phyloP scores from a whole-genome alignment of 2,888 invertebrate genomes.

The Sminthurides aquaticus region DNA sequence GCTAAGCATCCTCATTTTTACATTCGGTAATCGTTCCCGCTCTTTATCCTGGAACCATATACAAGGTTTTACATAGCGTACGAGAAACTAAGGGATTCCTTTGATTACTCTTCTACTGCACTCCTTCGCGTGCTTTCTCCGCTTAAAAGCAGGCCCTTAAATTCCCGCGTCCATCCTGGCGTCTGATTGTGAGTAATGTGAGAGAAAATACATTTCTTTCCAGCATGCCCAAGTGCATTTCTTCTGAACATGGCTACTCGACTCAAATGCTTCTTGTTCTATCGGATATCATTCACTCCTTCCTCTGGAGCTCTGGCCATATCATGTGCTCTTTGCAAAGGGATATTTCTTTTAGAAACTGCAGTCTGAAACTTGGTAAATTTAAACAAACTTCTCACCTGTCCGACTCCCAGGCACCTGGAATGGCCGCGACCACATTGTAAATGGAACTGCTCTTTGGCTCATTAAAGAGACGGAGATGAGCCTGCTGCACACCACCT shows the following conservation, averaged over 20 bases:
- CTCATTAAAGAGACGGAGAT: constrained; percentile 41
- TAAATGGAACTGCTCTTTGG: constrained; percentile 33
- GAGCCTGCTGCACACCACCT: constrained; percentile 28
- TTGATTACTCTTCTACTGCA: neutral
- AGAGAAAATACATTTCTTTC: neutral
- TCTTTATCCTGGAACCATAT: too few relatives aligned
- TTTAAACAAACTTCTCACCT: constrained; percentile 40
- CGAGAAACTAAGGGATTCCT: neutral
- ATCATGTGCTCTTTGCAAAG: too few relatives aligned
- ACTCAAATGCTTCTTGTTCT: too few relatives aligned
- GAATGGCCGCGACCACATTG: constrained; percentile 42
- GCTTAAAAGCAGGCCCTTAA: neutral
- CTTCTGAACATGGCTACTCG: too few relatives aligned
- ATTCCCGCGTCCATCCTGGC: neutral
- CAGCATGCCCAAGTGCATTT: too few relatives aligned
- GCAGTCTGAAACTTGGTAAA: too few relatives aligned
- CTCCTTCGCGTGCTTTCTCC: neutral
- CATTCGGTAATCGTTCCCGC: neutral
- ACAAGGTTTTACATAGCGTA: neutral
- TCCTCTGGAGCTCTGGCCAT: too few relatives aligned
- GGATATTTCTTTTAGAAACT: too few relatives aligned
- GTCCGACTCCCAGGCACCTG: constrained; percentile 43
- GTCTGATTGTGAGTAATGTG: neutral
- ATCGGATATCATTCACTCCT: too few relatives aligned
- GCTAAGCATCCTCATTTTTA: neutral